phyloP scores from a whole-genome alignment of 2,113 vertebrate genomes.

The Petromus typicus region DNA sequence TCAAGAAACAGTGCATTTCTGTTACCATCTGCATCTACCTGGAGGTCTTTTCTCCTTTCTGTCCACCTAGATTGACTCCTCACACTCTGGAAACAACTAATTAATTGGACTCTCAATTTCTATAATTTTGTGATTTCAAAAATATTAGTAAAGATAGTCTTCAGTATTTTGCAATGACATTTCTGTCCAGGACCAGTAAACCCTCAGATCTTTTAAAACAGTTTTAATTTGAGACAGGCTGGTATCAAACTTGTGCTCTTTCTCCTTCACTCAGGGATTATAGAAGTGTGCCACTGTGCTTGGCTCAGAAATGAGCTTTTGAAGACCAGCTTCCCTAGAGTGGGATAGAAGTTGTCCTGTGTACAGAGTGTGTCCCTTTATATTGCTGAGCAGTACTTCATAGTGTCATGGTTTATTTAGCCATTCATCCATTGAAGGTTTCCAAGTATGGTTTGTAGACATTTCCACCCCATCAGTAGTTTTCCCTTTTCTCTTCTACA shows the following conservation, averaged over 20 bases:
- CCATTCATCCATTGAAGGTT: neutral
- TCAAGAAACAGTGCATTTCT: neutral
- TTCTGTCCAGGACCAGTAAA: neutral
- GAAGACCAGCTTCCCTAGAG: neutral
- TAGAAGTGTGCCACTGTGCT: neutral
- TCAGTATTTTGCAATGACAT: neutral
- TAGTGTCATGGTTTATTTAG: neutral
- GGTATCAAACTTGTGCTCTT: neutral
- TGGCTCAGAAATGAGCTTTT: neutral
- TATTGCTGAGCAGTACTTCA: neutral
- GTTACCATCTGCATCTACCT: neutral
- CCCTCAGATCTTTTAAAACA: neutral
- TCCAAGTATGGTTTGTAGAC: neutral
- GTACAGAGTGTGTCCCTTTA: neutral
- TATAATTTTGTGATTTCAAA: neutral
- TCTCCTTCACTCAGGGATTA: neutral
- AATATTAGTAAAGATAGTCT: neutral
- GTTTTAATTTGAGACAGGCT: neutral
- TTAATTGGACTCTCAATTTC: neutral
- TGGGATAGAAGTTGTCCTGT: neutral
- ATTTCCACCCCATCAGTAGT: neutral
- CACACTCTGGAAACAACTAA: neutral
- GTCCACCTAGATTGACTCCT: neutral
- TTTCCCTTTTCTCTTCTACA: neutral
- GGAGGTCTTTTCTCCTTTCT: neutral